Evolutionary conservation across 2,888 invertebrate genomes (phyloP), one percentile per base, ranked within the genome.

Genomic region (Antitype chi): DNA sequence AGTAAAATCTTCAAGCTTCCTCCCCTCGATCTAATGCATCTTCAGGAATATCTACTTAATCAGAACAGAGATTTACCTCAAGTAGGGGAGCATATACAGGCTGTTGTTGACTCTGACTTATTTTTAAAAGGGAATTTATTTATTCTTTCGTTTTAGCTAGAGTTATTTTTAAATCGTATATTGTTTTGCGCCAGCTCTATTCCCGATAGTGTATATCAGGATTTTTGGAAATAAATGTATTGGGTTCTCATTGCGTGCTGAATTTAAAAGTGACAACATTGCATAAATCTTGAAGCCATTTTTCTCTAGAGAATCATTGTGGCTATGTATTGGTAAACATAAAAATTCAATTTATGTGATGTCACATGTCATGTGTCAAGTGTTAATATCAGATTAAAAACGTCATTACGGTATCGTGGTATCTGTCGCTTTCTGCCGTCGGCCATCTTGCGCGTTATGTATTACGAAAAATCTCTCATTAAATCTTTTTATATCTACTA

Each of bases 11-110:
- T 76, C 76, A 72, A 85, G 86, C 82, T 84, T 17, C 43, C 91
- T 85, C 90, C 91, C 92, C 91, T 88, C 85, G 28, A 85, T 76
- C 89, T 92, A 92, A 93, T 91, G 90, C 91, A 89, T 91, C 90
- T 89, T 85, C 85, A 90, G 88, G 85, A 90, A 91, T 91, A 90
- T 89, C 90, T 89, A 90, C 92, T 94, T 93, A 93, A 94, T 94
- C 93, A 94, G 89, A 90, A 89, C 90, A 85, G 88, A 91, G 93
- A 93, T 94, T 94, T 93, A 91, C 90, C 89, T 87, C 91, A 81
- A 87, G 85, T 84, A 86, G 90, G 90, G 90, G 81, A 60, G 55
- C 38, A 38, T 57, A 76, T 86, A 89, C 86, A 87, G 85, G 83
- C 62, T 87, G 91, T 72, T 66, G 28, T 72, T 66, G 28, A 70